phyloP scores from a whole-genome alignment of 30 jellyfish, hydroid and myxozoan genomes.

The Hydractinia echinata region DNA sequence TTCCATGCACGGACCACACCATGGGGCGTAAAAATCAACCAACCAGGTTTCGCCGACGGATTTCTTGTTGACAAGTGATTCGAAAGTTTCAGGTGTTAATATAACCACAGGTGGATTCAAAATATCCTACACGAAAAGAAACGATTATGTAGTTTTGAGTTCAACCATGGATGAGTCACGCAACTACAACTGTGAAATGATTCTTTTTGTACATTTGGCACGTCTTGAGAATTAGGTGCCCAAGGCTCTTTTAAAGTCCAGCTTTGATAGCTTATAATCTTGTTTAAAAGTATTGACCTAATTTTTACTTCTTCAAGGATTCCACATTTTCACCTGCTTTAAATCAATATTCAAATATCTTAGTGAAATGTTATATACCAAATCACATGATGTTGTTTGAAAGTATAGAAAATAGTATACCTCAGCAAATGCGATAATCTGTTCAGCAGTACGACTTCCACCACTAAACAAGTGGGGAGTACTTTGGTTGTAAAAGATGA shows the following conservation, averaged over 20 bases:
- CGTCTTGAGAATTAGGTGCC: too few species aligned
- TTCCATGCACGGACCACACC: slow-evolving; percentile 98
- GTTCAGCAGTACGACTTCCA: slow-evolving; percentile 60
- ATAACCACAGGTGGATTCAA: slow-evolving; percentile 64
- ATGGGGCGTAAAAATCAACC: slow-evolving; percentile 90
- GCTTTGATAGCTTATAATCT: too few species aligned
- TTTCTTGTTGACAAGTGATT: slow-evolving; percentile 40
- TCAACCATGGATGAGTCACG: too few species aligned
- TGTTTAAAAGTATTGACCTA: too few species aligned
- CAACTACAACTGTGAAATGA: too few species aligned
- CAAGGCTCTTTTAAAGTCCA: too few species aligned
- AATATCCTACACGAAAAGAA: slow-evolving; percentile 57
- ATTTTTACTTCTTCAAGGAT: too few species aligned
- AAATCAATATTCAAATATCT: too few species aligned
- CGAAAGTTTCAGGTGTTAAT: slow-evolving; percentile 81
- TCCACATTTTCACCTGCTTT: too few species aligned
- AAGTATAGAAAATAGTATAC: slow-evolving; percentile 26
- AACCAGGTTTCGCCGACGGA: slow-evolving; percentile 90
- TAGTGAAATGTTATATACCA: too few species aligned
- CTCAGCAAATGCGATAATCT: slow-evolving; percentile 74
- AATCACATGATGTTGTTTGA: too few species aligned
- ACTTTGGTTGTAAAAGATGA: slow-evolving; percentile 68
- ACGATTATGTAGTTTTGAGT: not conserved
- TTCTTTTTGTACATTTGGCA: too few species aligned
- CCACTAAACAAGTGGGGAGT: slow-evolving; percentile 69